Evolutionary conservation across 2,888 invertebrate genomes (phyloP), one percentile per base, ranked within the genome.

Genomic region (Rhingia rostrata): DNA sequence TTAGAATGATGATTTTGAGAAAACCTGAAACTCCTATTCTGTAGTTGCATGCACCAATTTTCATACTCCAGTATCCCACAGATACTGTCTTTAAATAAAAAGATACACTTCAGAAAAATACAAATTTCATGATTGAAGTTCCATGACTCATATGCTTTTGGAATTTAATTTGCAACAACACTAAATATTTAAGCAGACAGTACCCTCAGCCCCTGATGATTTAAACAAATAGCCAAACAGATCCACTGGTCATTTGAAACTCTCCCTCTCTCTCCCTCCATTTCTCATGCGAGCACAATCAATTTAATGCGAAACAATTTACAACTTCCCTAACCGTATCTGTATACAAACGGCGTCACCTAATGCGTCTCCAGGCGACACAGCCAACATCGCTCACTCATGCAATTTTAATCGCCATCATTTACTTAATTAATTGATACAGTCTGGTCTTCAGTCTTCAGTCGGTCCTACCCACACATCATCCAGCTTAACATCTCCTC

Each of bases 391-490:
- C 61, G 43, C 45, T 60, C 77, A 53, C 53, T 82, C 79, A 83
- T 83, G 83, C 73, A 83, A 83, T 39, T 79, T 83, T 83, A 83
- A 83, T 83, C 63, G 58, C 79, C 67, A 73, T 74, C 83, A 69
- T 83, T 79, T 83, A 73, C 83, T 79, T 73, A 79, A 83, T 69
- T 83, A 83, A 83, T 83, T 69, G 83, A 74, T 51, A 51, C 41
- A 2, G 33, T 35, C 7, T 30, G n/a, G 47, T 54, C 51, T 58
- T 56, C 53, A 35, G 37, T 30, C 35, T 37, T 12, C 14, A 32
- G 37, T 67, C 22, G 61, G 74, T 74, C 80, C 75, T 75, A 70
- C 81, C 69, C 41, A 22, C 49, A 81, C 81, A 75, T 56, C 75
- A 64, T 75, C 51, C 43, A 6, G 7, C 47, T 51, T 12, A 14